A percentile compares a stretch with the other conserved stretches of the same genome.
These are phyloP conservation scores for Silurus glanis DNA, from an alignment of 2,113 vertebrate species.

Conservation along the genomic window DNA sequence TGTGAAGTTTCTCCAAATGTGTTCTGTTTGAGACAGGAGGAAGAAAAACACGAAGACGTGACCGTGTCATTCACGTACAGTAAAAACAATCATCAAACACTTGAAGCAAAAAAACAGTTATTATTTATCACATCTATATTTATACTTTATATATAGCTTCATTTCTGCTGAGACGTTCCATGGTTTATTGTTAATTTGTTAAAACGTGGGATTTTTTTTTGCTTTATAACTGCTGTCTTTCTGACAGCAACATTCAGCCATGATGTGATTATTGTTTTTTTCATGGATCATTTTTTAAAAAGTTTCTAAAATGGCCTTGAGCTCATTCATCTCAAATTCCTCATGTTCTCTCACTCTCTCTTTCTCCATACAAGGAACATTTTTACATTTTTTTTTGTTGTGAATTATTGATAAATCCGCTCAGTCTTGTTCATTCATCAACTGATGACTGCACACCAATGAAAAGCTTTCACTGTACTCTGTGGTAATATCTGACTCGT, in stretches of 20 bases:
- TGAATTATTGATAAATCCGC: constrained; percentile 31
- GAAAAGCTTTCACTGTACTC: neutral
- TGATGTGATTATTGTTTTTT: neutral
- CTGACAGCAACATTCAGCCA: neutral
- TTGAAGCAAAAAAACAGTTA: neutral
- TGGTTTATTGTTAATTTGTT: no score
- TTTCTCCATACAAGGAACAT: neutral
- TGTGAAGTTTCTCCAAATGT: constrained; percentile 4
- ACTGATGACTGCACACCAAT: neutral
- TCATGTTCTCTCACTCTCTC: neutral
- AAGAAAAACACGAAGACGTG: constrained; percentile 1
- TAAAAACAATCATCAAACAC: neutral
- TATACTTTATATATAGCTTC: no score
- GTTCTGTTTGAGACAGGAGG: constrained; percentile 16
- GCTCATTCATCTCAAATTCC: neutral
- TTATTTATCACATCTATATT: neutral
- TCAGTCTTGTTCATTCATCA: neutral
- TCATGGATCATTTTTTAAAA: neutral
- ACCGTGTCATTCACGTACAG: neutral
- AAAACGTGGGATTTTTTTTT: no score
- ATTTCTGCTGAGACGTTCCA: neutral
- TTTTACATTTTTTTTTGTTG: constrained; percentile 16
- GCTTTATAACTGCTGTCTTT: neutral
- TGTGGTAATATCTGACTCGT: no score
- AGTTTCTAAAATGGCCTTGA: constrained; percentile 3